phyloP scores from a whole-genome alignment of 2,113 vertebrate genomes.

The Oryctolagus cuniculus region DNA sequence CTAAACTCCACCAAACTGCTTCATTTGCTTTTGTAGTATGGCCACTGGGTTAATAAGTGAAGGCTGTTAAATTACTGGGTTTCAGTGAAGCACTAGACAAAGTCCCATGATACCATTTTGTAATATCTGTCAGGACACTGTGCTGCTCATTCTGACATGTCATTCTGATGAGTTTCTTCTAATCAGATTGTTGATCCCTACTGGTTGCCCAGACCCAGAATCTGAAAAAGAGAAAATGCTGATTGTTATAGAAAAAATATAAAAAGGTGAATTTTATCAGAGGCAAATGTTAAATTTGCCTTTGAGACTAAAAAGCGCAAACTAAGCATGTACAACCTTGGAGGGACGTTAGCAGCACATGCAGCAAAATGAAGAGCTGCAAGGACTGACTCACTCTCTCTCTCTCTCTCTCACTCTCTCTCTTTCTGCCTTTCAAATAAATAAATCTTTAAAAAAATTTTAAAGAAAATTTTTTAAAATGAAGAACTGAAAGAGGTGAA shows the following conservation, averaged over 20 bases:
- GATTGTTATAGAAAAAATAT: constrained; percentile 23
- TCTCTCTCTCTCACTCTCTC: too few relatives aligned
- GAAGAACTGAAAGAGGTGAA: not conserved
- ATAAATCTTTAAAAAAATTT: too few relatives aligned
- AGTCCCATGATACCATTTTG: not conserved
- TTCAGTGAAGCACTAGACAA: not conserved
- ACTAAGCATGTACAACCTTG: not conserved
- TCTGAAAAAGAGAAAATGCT: not conserved
- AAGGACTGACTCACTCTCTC: too few relatives aligned
- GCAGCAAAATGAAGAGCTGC: not conserved
- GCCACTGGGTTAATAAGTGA: not conserved
- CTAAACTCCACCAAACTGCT: not conserved
- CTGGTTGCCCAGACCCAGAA: constrained; percentile 20
- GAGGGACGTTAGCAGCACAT: not conserved
- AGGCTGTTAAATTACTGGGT: not conserved
- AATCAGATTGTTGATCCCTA: not conserved
- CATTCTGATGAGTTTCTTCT: not conserved
- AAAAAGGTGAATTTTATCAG: constrained; percentile 28
- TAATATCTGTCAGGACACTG: not conserved
- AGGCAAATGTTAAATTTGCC: constrained; percentile 26
- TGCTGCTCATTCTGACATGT: not conserved
- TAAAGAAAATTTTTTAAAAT: too few relatives aligned
- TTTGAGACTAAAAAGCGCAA: constrained; percentile 2
- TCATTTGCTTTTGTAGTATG: constrained; percentile 1
- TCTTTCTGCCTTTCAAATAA: too few relatives aligned